Evolutionary conservation across 2,797 vertebrate species (phyloP), one percentile per base, ranked within the genome.

Genomic region (Notolabrus celidotus): DNA sequence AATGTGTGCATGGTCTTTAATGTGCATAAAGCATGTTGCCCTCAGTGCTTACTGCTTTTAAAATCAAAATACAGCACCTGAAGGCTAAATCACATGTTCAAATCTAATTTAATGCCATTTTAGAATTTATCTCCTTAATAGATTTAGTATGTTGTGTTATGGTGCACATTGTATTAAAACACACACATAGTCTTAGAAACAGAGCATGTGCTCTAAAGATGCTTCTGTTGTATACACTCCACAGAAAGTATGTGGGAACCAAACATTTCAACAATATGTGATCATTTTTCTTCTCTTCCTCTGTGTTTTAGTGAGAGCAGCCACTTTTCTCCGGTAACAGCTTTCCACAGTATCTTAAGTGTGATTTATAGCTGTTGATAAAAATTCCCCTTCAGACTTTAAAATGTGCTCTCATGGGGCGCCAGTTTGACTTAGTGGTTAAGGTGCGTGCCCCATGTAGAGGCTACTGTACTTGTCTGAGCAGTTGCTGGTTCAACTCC

Each of bases 1-100:
- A 76, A 78, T 43, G 34, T 54, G 25, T 67, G 34, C 34, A 36
- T 36, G 46, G 38, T 65, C 65, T 82, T 67, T 68, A 78, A 46
- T 74, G 55, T 66, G 60, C 23, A 49, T 65, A 39, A 20, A 29
- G 23, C 29, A 20, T 53, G 43, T 55, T 71, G 16, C 20, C 45
- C 38, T 59, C 11, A 23, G 17, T 60, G 56, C 42, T 67, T 51
- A 51, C 17, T 42, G 15, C 41, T 59, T 66, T 54, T 22, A 62
- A 29, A 64, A 15, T 19, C 20, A 54, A 16, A 47, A 11, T 41
- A 23, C 45, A 68, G 38, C 8, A 8, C 19, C 42, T n/a, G 19
- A 65, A 19, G 7, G 23, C 47, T 41, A 38, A 16, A 16, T 41
- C 15, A 7, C 7, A 16, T 5, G 22, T 43, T n/a, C 38, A 69